Conservation (phyloP, 1,140 invertebrate genomes). For the Hirudo medicinalis region DNA sequence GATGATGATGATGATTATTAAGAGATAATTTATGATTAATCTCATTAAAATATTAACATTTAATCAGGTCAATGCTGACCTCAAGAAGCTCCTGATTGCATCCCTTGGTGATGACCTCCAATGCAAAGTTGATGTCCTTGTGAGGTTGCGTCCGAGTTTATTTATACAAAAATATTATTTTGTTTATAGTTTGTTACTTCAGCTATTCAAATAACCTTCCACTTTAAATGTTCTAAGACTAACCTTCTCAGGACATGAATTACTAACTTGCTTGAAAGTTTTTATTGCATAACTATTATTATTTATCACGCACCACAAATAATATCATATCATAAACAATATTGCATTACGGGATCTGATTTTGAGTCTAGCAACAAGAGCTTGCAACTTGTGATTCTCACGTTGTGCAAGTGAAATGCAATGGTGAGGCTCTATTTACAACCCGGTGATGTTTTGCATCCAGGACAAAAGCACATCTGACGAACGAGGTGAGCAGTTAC, state of each 20-base stretch:
- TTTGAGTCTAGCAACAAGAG: too few species aligned
- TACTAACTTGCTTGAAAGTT: too few species aligned
- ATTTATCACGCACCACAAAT: too few species aligned
- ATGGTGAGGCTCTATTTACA: too few species aligned
- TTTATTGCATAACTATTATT: too few species aligned
- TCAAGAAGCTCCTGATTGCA: constrained; percentile 80
- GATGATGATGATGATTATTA: too few species aligned
- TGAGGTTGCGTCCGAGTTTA: constrained; percentile 27
- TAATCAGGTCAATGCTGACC: constrained; percentile 68
- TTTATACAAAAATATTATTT: not conserved
- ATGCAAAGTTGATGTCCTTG: constrained; percentile 69
- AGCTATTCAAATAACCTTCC: not conserved
- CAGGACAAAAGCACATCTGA: constrained; percentile 76
- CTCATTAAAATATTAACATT: constrained; percentile 5
- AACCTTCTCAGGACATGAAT: too few species aligned
- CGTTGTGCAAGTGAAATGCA: too few species aligned
- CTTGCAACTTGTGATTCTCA: too few species aligned
- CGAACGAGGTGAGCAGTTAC: constrained; percentile 66
- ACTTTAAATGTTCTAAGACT: too few species aligned
- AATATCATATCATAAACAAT: too few species aligned
- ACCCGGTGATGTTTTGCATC: constrained; percentile 26
- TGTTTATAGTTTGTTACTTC: not conserved
- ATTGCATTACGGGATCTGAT: too few species aligned
- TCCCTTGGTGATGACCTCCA: constrained; percentile 85
- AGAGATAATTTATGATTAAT: not conserved